Conservation (phyloP, 2,113 vertebrate species). For the Hemicordylus capensis region DNA sequence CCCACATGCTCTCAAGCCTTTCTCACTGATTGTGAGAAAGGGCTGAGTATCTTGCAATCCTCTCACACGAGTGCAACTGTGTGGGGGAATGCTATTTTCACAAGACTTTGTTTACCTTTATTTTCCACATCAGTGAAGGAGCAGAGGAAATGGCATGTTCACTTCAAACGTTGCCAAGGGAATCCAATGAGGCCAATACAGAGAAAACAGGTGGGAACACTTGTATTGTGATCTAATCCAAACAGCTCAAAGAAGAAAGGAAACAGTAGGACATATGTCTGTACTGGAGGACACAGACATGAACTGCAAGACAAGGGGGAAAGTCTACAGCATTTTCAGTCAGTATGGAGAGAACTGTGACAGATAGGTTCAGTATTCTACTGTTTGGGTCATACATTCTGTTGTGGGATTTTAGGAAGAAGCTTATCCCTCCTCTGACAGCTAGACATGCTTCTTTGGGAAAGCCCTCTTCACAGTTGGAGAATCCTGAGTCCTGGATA, state of each 20-base stretch:
- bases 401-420: neutral
- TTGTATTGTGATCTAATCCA: neutral
- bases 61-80: neutral
- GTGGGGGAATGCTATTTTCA: neutral
- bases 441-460: neutral
- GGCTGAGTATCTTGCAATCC: no score
- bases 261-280: neutral
- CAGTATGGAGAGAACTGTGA: neutral
- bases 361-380: neutral
- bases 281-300: neutral
- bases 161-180: neutral
- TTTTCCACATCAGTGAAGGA: no score
- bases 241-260: neutral
- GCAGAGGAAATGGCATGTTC: neutral
- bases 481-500: neutral
- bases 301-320: neutral
- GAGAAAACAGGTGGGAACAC: neutral
- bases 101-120: neutral
- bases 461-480: neutral
- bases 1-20: no score
- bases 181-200: neutral
- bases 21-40: no score
- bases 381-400: neutral
- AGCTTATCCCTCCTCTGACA: neutral
- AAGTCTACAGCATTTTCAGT: neutral